Evolutionary conservation across 2,113 vertebrate genomes (phyloP).

Genomic region (Xiphorhynchus elegans): DNA sequence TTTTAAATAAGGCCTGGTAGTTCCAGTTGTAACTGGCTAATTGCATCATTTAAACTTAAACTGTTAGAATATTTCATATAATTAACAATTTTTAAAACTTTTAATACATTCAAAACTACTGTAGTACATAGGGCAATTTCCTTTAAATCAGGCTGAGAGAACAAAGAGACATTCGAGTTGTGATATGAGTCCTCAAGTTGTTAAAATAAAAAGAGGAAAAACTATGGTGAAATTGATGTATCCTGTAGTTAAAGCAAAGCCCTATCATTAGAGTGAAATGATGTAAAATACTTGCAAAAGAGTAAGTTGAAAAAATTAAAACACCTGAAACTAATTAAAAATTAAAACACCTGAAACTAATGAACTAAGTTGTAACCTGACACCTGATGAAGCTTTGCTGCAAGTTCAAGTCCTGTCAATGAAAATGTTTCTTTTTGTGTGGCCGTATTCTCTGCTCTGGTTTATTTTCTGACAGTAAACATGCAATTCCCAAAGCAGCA

Average conservation of each 20-base stretch:
- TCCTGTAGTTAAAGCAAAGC: slow-evolving; percentile 24
- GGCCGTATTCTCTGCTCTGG: not conserved
- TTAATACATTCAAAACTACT: slow-evolving; percentile 75
- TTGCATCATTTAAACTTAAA: slow-evolving; percentile 81
- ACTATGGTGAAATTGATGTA: slow-evolving; percentile 23
- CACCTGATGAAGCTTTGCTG: not conserved
- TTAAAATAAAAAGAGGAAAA: slow-evolving; percentile 54
- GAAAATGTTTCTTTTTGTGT: not conserved
- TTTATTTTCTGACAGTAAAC: not conserved
- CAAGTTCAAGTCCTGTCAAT: not conserved
- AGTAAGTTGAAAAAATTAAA: not conserved
- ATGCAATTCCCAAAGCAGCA: not conserved
- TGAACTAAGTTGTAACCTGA: not conserved
- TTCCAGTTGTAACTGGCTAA: slow-evolving; percentile 80
- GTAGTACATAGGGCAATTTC: slow-evolving; percentile 75
- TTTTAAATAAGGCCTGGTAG: slow-evolving; percentile 80
- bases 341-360: slow-evolving; percentile 1
- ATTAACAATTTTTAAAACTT: slow-evolving; percentile 74
- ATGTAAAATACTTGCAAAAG: slow-evolving; percentile 31
- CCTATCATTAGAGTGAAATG: not conserved
- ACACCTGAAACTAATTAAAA: slow-evolving; percentile 3
- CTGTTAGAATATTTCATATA: slow-evolving; percentile 76
- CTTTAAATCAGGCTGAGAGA: slow-evolving; percentile 68
- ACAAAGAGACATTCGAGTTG: slow-evolving; percentile 54
- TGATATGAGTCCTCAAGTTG: slow-evolving; percentile 35